These are phyloP conservation scores for Oryctes rhinoceros DNA, from an alignment of 1,140 invertebrate genomes.

Conservation along the genomic window DNA sequence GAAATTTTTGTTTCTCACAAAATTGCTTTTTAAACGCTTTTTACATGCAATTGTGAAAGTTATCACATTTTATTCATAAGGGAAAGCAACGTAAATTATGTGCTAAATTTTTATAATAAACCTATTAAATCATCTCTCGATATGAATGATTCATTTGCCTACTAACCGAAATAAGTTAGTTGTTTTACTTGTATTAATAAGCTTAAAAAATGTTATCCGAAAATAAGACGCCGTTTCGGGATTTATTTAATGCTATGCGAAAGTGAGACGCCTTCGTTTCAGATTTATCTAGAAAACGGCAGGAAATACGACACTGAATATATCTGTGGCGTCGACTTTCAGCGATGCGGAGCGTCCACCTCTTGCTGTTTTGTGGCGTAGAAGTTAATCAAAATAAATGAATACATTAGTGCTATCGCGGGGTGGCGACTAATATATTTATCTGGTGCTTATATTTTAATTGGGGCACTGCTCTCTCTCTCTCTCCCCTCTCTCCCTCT, in stretches of 20 bases:
- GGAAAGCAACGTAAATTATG: no score
- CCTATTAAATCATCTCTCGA: not conserved
- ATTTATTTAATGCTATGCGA: not conserved
- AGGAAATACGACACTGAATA: slow-evolving; percentile 9
- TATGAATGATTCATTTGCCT: not conserved
- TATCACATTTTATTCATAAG: no score
- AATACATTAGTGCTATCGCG: slow-evolving; percentile 9
- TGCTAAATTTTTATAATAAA: no score
- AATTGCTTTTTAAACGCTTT: no score
- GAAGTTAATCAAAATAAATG: slow-evolving; percentile 23
- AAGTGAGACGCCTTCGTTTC: not conserved
- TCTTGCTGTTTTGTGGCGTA: not conserved
- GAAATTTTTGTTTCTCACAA: no score
- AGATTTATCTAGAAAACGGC: slow-evolving; percentile 7
- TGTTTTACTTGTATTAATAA: not conserved
- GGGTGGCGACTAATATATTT: not conserved
- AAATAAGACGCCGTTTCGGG: no score
- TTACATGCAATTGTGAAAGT: no score
- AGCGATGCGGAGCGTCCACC: not conserved
- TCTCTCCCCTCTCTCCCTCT: not conserved
- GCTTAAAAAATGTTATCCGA: slow-evolving; percentile 3
- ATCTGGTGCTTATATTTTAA: slow-evolving; percentile 1
- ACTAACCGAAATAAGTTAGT: not conserved
- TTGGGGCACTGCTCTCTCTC: not conserved
- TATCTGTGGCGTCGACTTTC: not conserved